These are phyloP conservation scores for Maniola hyperantus DNA, from an alignment of 2,888 invertebrate genomes.

Conservation along the genomic window DNA sequence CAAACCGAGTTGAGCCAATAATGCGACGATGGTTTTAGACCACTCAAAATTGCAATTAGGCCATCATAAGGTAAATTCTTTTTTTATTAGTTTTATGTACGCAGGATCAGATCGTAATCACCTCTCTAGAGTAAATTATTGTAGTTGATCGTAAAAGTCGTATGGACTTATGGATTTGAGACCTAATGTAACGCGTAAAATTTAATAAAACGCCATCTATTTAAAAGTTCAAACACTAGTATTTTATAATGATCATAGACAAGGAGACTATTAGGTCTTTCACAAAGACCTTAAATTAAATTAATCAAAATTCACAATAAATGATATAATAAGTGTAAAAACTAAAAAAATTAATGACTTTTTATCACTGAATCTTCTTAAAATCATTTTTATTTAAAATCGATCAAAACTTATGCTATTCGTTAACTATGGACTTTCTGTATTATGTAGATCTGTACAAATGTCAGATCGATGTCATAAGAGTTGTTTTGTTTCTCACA, in stretches of 20 bases:
- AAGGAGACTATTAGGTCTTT: conserved; percentile 12
- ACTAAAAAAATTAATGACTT: background rate
- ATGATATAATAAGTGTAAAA: background rate
- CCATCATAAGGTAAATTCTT: no score
- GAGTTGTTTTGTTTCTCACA: conserved; percentile 32
- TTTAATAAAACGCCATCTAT: conserved; percentile 24
- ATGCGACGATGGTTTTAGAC: no score
- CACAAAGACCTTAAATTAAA: background rate
- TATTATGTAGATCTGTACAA: conserved; percentile 14
- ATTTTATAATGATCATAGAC: conserved; percentile 4
- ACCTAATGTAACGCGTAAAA: no score
- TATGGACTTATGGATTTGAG: no score
- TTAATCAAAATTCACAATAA: no score
- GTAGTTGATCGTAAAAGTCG: no score
- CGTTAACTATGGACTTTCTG: background rate
- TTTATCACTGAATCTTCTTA: background rate
- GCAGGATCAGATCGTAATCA: no score
- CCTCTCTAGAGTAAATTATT: no score
- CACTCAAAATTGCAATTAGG: no score
- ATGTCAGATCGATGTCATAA: conserved; percentile 9
- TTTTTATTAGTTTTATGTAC: no score
- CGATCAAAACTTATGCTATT: background rate
- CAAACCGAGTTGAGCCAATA: no score
- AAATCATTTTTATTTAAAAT: background rate
- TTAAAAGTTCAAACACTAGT: background rate